Conservation (phyloP, 2,888 invertebrate genomes). For the Trissonchulus sp. region DNA sequence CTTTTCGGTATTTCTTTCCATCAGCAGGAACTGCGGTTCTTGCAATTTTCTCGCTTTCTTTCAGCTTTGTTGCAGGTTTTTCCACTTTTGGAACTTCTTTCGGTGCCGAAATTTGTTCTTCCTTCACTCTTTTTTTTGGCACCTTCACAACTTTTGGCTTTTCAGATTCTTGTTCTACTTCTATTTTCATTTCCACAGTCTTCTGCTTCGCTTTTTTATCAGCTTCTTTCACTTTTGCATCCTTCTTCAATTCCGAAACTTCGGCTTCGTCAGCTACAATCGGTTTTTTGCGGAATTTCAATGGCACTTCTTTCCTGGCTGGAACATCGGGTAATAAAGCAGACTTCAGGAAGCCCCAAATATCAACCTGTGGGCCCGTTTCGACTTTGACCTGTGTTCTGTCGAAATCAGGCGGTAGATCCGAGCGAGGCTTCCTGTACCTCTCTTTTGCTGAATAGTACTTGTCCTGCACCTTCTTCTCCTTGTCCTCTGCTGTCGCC, state of each 20-base stretch:
- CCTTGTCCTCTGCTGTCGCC: background rate
- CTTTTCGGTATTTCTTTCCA: background rate
- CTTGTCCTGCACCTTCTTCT: slow-evolving; percentile 2
- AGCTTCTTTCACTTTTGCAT: too few species aligned
- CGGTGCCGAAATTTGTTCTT: slow-evolving; percentile 1
- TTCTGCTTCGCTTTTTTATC: too few species aligned
- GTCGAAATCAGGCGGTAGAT: background rate
- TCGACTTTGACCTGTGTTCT: too few species aligned
- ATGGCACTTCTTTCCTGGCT: too few species aligned
- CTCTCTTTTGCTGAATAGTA: background rate
- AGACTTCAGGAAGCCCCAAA: too few species aligned
- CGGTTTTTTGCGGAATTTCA: too few species aligned
- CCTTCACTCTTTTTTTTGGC: slow-evolving; percentile 3
- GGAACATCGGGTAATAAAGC: too few species aligned
- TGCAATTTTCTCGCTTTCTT: background rate
- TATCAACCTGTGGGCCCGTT: too few species aligned
- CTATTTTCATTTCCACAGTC: background rate
- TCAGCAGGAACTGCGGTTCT: too few species aligned
- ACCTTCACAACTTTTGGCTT: background rate
- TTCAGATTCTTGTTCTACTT: background rate
- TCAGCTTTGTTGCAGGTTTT: background rate
- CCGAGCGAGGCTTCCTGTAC: background rate
- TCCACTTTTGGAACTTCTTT: background rate
- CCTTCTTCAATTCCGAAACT: too few species aligned
- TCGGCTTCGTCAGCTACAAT: too few species aligned